Evolutionary conservation across 2,888 invertebrate genomes (phyloP).

Genomic region (Dryococelus australis): DNA sequence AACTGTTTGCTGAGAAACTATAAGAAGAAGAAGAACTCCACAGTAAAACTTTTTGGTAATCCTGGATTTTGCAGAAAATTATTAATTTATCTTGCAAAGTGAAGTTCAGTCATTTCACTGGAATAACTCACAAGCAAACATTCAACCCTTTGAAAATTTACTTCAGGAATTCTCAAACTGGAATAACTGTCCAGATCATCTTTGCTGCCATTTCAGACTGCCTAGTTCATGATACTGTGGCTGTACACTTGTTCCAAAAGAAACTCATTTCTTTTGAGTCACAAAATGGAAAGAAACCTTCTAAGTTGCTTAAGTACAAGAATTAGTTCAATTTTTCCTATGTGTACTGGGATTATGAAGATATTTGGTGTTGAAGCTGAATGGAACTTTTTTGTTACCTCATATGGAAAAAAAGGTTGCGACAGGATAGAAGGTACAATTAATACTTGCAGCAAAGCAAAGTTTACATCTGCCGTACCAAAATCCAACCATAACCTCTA

Average conservation of each 20-base stretch:
- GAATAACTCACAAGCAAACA: no score
- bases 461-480: not conserved
- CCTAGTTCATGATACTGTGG: not conserved
- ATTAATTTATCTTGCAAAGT: no score
- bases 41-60: no score
- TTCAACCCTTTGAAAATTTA: not conserved
- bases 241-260: not conserved
- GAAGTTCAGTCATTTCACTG: no score
- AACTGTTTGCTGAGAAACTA: no score
- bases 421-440: not conserved
- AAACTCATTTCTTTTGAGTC: not conserved
- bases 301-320: not conserved
- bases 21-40: no score
- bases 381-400: not conserved
- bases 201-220: not conserved
- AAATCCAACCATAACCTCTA: not conserved
- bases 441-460: not conserved
- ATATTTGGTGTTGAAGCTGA: slow-evolving; percentile 12
- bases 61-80: no score
- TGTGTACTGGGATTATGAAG: not conserved
- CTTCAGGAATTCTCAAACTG: slow-evolving; percentile 21
- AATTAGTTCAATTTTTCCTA: not conserved
- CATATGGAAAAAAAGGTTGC: not conserved
- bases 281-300: slow-evolving; percentile 18
- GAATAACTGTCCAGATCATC: not conserved